Conservation (phyloP, 2,113 vertebrate species). For the Anguilla rostrata region DNA sequence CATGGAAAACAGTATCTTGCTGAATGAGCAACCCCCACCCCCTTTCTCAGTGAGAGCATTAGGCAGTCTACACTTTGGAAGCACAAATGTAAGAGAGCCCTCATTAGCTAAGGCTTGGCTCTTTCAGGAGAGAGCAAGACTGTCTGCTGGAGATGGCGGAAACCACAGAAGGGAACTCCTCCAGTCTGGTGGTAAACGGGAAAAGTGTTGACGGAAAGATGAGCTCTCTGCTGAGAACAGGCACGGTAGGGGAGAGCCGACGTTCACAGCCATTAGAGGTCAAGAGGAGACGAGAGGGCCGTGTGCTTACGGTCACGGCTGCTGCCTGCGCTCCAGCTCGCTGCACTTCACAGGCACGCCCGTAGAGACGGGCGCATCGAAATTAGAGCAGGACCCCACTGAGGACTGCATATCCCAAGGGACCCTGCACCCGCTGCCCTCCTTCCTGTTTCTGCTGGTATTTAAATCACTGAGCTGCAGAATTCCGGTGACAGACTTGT, state of each 20-base stretch:
- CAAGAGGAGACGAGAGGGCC: background rate
- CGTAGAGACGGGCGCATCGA: background rate
- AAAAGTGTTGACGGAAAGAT: background rate
- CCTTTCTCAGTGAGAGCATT: background rate
- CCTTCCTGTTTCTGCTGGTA: background rate
- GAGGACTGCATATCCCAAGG: too few species aligned
- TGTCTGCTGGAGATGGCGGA: background rate
- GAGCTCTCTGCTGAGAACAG: background rate
- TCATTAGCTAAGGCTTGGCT: background rate
- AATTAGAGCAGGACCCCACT: too few species aligned
- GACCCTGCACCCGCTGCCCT: background rate
- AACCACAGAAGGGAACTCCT: background rate
- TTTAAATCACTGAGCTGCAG: background rate
- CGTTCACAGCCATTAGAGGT: background rate
- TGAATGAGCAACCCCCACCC: background rate
- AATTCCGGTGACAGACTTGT: background rate
- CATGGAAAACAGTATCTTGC: background rate
- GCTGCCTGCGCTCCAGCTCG: background rate
- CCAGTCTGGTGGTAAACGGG: background rate
- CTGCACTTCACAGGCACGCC: background rate
- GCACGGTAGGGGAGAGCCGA: background rate
- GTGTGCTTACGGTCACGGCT: background rate
- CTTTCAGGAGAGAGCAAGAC: background rate
- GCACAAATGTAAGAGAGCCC: background rate
- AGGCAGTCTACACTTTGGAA: background rate